Evolutionary conservation across 2,888 invertebrate species (phyloP), one percentile per base, ranked within the genome.

Genomic region (Serripes groenlandicus): DNA sequence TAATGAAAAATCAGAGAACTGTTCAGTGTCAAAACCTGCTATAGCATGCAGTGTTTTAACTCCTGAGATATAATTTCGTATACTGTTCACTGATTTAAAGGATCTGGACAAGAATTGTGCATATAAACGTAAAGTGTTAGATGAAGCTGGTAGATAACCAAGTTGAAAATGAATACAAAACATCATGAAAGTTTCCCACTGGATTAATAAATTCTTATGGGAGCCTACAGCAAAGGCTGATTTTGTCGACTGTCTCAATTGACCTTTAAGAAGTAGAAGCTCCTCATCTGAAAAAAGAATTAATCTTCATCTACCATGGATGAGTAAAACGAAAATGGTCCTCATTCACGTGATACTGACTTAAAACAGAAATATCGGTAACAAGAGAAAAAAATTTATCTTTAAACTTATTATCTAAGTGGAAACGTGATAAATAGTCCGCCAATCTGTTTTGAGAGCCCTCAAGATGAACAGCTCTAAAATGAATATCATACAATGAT

Each of bases 111-210:
- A 32, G 73, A 78, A 78, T 28, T 73, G 72, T 5, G 54, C 66
- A 56, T 72, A 78, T 28, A 72, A 56, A 23, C 66, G 54, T 26
- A 78, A 28, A 34, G 78, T 78, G 9, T 28, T 7, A n/a, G 66
- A 64, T 23, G 56, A 66, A 4, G 58, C 66, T 18, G 72, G 78
- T 28, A 78, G 42, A 66, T 18, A 52, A 66, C 11, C 15, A 4
- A 78, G 34, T 30, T 68, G 35, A 69, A 78, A 78, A 58, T 74
- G n/a, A n/a, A n/a, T n/a, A n/a, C n/a, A n/a, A n/a, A n/a, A n/a
- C n/a, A n/a, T n/a, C n/a, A n/a, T n/a, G n/a, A n/a, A n/a, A n/a
- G n/a, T n/a, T n/a, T n/a, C n/a, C n/a, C n/a, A n/a, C n/a, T n/a
- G n/a, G n/a, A n/a, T n/a, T n/a, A n/a, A n/a, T n/a, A n/a, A n/a